These are phyloP conservation scores for Pristionchus maxplancki DNA, from an alignment of 2,888 invertebrate species.

Conservation along the genomic window DNA sequence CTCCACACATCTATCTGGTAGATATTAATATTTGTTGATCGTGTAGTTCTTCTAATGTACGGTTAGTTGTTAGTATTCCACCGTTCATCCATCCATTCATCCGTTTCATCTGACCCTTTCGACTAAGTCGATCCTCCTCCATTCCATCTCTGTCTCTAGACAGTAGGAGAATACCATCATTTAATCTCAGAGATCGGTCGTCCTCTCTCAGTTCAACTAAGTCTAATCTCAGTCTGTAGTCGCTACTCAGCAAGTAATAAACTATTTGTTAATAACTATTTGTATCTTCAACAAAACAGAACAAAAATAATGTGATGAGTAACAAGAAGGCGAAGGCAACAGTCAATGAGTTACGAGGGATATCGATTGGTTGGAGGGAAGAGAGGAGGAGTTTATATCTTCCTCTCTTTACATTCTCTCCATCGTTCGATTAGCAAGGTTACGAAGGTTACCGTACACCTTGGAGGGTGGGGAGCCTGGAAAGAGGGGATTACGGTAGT, in stretches of 20 bases:
- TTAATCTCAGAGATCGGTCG: conserved; percentile 11
- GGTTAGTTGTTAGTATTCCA: conserved; percentile 35
- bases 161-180: neutral
- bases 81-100: neutral
- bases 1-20: neutral
- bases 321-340: conserved; percentile 6
- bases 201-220: conserved; percentile 29
- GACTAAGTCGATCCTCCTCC: conserved; percentile 9
- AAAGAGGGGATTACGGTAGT: conserved; percentile 16
- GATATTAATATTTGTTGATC: neutral
- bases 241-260: neutral
- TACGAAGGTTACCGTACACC: conserved; percentile 94
- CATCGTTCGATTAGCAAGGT: conserved; percentile 88
- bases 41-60: conserved; percentile 4
- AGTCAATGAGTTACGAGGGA: conserved; percentile 12
- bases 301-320: conserved; percentile 11
- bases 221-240: conserved; percentile 39
- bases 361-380: neutral
- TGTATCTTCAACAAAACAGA: conserved; percentile 42
- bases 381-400: conserved; percentile 18
- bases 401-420: conserved; percentile 84
- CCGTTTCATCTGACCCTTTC: neutral
- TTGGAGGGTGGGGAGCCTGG: conserved; percentile 93
- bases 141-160: conserved; percentile 5
- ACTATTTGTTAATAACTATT: conserved; percentile 41